Percentiles rank a stretch among this genome's conserved stretches.
Evolutionary conservation across 2,113 vertebrate genomes (phyloP).

Genomic region (Cyprinus carpio): DNA sequence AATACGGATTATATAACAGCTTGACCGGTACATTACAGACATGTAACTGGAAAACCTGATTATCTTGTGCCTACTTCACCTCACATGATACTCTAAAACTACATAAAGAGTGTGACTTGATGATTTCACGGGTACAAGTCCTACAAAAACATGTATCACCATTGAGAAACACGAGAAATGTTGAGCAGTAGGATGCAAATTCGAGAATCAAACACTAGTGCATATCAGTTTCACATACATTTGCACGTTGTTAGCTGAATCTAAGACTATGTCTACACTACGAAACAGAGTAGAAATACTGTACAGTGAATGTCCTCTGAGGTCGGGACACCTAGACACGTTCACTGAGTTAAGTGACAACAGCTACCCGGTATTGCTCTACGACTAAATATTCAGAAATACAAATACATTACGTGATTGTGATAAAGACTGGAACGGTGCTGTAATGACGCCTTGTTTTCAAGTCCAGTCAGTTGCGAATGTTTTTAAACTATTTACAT

Average conservation of each 20-base stretch:
- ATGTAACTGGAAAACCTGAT: conserved; percentile 51
- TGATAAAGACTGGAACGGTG: conserved; percentile 31
- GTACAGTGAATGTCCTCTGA: conserved; percentile 52
- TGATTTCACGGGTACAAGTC: conserved; percentile 35
- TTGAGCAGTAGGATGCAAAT: conserved; percentile 42
- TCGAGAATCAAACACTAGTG: conserved; percentile 58
- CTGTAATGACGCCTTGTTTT: conserved; percentile 18
- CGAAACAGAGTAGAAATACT: conserved; percentile 57
- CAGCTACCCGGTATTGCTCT: conserved; percentile 64
- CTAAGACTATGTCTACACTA: conserved; percentile 58
- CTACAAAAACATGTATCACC: conserved; percentile 31
- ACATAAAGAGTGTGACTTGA: conserved; percentile 11
- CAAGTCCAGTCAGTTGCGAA: conserved; percentile 1
- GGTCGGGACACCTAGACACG: conserved; percentile 50
- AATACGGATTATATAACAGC: conserved; percentile 45
- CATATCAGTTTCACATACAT: conserved; percentile 58
- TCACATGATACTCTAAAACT: conserved; percentile 20
- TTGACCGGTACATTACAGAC: conserved; percentile 32
- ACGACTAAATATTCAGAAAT: conserved; percentile 57
- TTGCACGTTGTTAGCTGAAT: conserved; percentile 55
- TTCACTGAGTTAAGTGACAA: conserved; percentile 57
- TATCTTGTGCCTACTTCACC: conserved; percentile 39
- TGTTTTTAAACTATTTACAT: conserved; percentile 44
- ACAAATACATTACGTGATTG: conserved; percentile 28
- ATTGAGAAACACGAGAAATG: conserved; percentile 46